A percentile compares a stretch with the other conserved stretches of the same genome.
phyloP scores from a whole-genome alignment of 2,113 vertebrate genomes.

The Ailuropoda melanoleuca region DNA sequence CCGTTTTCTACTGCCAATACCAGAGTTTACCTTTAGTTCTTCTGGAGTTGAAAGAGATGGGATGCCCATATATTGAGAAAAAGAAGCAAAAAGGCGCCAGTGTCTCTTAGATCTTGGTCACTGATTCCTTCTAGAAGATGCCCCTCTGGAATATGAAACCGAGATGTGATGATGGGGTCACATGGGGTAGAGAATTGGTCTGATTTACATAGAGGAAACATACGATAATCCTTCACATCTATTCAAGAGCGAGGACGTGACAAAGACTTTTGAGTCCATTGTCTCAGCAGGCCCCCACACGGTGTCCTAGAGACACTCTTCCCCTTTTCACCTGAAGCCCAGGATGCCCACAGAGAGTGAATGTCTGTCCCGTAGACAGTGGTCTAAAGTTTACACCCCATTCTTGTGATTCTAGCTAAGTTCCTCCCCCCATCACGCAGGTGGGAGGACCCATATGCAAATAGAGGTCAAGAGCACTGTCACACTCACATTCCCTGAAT shows the following conservation, averaged over 20 bases:
- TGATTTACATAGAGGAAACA: neutral
- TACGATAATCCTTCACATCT: neutral
- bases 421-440: neutral
- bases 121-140: neutral
- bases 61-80: neutral
- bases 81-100: neutral
- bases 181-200: neutral
- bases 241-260: neutral
- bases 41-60: neutral
- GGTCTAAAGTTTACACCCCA: neutral
- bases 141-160: neutral
- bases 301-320: neutral
- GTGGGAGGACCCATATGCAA: neutral
- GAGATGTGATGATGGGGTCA: neutral
- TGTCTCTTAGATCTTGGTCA: neutral
- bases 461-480: neutral
- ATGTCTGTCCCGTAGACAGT: neutral
- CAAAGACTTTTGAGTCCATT: neutral
- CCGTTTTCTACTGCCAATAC: neutral
- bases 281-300: neutral
- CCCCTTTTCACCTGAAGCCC: neutral
- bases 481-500: neutral
- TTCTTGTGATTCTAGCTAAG: neutral
- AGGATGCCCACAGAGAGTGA: neutral
- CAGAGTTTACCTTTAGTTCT: neutral